Conservation (phyloP, 1,140 invertebrate species). For the Stegodyphus mimosarum region DNA sequence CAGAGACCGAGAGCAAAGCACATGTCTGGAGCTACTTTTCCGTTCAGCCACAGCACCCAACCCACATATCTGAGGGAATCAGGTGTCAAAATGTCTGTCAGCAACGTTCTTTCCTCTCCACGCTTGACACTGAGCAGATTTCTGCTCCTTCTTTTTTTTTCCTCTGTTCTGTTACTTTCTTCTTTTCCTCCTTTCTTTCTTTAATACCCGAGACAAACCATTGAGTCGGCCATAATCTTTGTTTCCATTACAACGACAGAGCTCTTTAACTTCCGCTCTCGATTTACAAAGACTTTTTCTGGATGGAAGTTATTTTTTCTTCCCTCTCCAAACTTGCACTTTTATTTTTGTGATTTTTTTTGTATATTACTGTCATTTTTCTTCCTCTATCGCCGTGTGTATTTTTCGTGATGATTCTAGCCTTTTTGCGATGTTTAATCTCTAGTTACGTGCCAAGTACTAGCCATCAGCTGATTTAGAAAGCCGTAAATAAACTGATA, state of each 20-base stretch:
- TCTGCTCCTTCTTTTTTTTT: background rate
- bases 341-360: background rate
- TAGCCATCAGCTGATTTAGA: too few relatives aligned
- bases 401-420: too few relatives aligned
- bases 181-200: background rate
- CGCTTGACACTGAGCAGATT: slow-evolving; percentile 26
- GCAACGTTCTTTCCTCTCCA: background rate
- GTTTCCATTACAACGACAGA: slow-evolving; percentile 35
- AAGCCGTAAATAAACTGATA: too few relatives aligned
- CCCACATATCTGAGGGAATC: background rate
- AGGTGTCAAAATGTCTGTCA: slow-evolving; percentile 45
- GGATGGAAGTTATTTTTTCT: background rate
- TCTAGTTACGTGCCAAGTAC: too few relatives aligned
- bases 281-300: slow-evolving; percentile 6
- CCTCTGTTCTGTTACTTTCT: background rate
- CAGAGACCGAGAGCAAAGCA: too few relatives aligned
- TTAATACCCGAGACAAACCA: background rate
- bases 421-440: too few relatives aligned
- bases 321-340: background rate
- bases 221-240: slow-evolving; percentile 22
- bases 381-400: too few relatives aligned
- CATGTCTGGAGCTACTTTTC: background rate
- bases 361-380: too few relatives aligned
- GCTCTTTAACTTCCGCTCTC: slow-evolving; percentile 21
- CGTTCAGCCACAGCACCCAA: background rate